A percentile compares a stretch with the other conserved stretches of the same genome.
phyloP scores from a whole-genome alignment of 2,888 invertebrate genomes.

The Abrostola tripartita region DNA sequence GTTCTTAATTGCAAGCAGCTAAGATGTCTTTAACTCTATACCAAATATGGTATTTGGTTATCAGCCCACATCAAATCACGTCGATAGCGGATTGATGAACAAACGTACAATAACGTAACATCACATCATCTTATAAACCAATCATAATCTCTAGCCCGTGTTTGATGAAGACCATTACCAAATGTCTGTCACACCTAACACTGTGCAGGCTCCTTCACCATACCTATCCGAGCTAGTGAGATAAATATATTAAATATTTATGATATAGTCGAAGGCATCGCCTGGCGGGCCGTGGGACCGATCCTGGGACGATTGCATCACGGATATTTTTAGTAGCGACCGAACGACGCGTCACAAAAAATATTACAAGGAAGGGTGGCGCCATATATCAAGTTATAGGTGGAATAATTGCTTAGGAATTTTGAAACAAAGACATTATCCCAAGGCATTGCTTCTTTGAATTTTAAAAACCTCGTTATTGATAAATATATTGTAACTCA shows the following conservation, averaged over 20 bases:
- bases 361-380: conserved; percentile 78
- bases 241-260: conserved; percentile 86
- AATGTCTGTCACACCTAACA: conserved; percentile 56
- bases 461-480: background rate
- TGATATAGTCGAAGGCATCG: conserved; percentile 68
- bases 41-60: too few relatives aligned
- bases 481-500: background rate
- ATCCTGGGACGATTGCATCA: conserved; percentile 75
- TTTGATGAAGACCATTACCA: conserved; percentile 42
- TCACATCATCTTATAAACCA: background rate
- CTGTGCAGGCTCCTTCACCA: conserved; percentile 66
- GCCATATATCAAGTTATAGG: conserved; percentile 72
- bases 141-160: conserved; percentile 14
- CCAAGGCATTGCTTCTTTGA: conserved; percentile 4
- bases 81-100: too few relatives aligned
- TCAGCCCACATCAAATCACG: too few relatives aligned
- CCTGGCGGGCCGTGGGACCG: conserved; percentile 74
- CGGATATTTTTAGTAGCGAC: conserved; percentile 81
- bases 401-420: conserved; percentile 57
- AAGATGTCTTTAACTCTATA: too few relatives aligned
- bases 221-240: conserved; percentile 69
- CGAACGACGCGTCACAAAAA: conserved; percentile 81
- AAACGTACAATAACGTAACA: background rate
- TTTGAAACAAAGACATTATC: conserved; percentile 17
- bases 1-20: too few relatives aligned